Evolutionary conservation across 2,797 vertebrate genomes (phyloP), one percentile per base, ranked within the genome.

Genomic region (Pseudopleuronectes americanus): DNA sequence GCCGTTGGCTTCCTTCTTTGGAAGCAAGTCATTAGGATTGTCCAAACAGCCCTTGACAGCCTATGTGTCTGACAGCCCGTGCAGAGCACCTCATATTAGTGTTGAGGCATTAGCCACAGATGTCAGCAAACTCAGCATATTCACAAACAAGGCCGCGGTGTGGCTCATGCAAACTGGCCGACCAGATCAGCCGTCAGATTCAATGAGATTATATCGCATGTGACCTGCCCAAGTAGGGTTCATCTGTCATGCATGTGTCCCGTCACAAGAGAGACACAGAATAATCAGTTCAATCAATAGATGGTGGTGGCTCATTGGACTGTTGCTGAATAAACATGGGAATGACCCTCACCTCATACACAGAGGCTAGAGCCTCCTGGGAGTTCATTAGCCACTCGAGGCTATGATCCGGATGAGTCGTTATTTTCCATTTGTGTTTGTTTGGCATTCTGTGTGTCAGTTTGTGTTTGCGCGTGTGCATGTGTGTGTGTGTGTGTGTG

Each of bases 261-360:
- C 70, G 88, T 93, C 90, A 88, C 87, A 71, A 79, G 84, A 92
- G 86, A 92, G 89, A 92, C 91, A 84, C 76, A 84, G 90, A 93
- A 92, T 94, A 94, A 95, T 95, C 92, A 91, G 92, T 90, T 81
- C 68, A 79, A 93, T 93, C 93, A 93, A 94, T 95, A 93, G 86
- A 81, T 75, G 84, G 71, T 66, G 75, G 85, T 77, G 76, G 84
- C 87, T 91, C 81, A 77, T 89, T 80, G 85, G 86, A 79, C 75
- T 72, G 55, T 64, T 86, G 67, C 88, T 93, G 89, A 94, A 95
- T 95, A 94, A 94, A 94, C 93, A 94, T 94, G 89, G 90, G 89
- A 77, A 78, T 94, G 93, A 95, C 93, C 92, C 88, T 91, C 85
- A 90, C 87, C 91, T 88, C 85, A 49, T 76, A 87, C 89, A 89